Conservation (phyloP, 2,113 vertebrate genomes). For the Isurus oxyrinchus region DNA sequence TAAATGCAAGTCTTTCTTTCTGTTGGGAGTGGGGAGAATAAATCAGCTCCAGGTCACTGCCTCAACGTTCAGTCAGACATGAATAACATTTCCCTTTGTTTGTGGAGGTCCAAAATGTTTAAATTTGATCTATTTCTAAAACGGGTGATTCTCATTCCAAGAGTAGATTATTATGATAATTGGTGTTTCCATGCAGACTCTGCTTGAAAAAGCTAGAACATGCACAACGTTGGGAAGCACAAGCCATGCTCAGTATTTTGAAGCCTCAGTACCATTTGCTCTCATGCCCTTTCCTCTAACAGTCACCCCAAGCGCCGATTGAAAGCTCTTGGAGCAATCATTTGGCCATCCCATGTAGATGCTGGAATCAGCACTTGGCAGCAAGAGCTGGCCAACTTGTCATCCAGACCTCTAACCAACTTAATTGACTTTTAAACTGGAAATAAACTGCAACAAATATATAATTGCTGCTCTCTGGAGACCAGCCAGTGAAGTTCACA, state of each 20-base stretch:
- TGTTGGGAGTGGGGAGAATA: conserved; percentile 42
- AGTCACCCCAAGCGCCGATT: background rate
- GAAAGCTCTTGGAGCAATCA: background rate
- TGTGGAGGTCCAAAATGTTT: background rate
- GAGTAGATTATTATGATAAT: background rate
- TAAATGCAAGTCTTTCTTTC: conserved; percentile 39
- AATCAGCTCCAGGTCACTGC: conserved; percentile 43
- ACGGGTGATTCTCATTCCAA: background rate
- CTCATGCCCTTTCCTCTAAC: background rate
- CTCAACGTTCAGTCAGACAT: conserved; percentile 49
- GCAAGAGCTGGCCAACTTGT: background rate
- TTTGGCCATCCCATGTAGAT: background rate
- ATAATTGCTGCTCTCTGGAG: background rate
- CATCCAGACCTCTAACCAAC: background rate
- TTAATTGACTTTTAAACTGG: background rate
- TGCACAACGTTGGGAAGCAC: background rate
- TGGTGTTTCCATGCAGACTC: background rate
- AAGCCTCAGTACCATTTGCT: background rate
- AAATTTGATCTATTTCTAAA: background rate
- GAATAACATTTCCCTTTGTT: conserved; percentile 36
- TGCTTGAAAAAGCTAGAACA: background rate
- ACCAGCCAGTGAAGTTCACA: background rate
- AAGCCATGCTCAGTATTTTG: background rate
- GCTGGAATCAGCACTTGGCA: background rate
- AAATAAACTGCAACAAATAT: background rate